phyloP scores from a whole-genome alignment of 2,888 invertebrate genomes.

The Cantharis rustica region DNA sequence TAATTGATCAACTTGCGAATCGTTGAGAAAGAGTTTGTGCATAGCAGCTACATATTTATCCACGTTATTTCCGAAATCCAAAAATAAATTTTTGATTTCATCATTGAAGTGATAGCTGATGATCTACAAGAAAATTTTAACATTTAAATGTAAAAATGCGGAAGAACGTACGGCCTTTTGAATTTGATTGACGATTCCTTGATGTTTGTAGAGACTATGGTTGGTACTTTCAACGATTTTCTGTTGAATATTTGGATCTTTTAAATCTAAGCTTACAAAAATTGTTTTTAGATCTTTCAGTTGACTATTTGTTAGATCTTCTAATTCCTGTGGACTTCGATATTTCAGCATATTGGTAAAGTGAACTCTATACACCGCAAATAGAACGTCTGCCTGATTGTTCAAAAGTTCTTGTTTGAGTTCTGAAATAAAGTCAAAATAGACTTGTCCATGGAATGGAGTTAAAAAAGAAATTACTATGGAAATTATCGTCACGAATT shows the following conservation, averaged over 20 bases:
- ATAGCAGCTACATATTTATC: background rate
- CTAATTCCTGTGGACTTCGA: background rate
- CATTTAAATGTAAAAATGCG: background rate
- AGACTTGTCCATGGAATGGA: too few species aligned
- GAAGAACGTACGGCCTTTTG: background rate
- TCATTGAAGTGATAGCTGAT: background rate
- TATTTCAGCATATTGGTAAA: background rate
- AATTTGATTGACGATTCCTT: background rate
- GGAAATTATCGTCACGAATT: background rate
- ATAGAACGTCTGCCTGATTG: background rate
- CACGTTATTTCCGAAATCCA: background rate
- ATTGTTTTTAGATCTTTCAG: background rate
- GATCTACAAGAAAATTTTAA: background rate
- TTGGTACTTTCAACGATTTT: background rate
- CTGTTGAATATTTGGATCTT: background rate
- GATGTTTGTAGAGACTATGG: background rate
- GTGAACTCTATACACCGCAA: background rate
- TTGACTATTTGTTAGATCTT: background rate
- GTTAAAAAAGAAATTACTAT: too few species aligned
- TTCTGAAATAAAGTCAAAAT: background rate
- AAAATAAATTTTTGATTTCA: background rate
- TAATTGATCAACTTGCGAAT: background rate
- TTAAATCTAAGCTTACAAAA: background rate
- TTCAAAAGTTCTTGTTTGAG: background rate
- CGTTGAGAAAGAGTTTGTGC: background rate